These are phyloP conservation scores for Corythornis madagascariensis DNA, from an alignment of 2,113 vertebrate genomes.

Conservation along the genomic window DNA sequence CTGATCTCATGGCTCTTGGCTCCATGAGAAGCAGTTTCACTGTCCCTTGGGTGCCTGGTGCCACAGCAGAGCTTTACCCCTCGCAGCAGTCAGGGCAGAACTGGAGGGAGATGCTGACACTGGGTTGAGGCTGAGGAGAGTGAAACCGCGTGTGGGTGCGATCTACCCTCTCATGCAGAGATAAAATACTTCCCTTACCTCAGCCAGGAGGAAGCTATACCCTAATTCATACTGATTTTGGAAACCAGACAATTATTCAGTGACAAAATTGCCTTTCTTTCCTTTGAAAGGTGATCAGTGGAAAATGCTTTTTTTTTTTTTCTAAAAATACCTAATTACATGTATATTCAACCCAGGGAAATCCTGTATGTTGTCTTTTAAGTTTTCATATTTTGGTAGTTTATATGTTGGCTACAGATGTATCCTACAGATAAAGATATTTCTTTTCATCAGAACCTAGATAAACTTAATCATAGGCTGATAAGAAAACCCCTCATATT, in stretches of 20 bases:
- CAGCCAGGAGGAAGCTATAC: neutral
- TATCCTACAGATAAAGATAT: no score
- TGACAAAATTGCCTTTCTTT: neutral
- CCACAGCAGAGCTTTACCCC: neutral
- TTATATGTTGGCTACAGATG: no score
- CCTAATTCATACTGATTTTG: neutral
- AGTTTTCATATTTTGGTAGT: neutral
- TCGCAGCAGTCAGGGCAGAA: neutral
- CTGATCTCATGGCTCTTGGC: neutral
- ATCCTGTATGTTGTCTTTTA: neutral
- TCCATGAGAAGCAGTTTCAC: neutral
- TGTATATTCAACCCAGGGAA: neutral
- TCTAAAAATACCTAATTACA: neutral
- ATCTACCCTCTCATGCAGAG: slow-evolving; percentile 74
- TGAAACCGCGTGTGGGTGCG: neutral
- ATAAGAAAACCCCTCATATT: no score
- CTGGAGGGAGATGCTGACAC: neutral
- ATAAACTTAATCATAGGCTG: no score
- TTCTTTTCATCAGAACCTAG: no score
- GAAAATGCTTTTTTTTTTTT: neutral
- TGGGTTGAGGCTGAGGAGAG: neutral
- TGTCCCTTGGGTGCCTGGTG: neutral
- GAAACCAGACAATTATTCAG: neutral
- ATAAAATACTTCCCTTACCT: neutral
- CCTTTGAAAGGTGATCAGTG: neutral